phyloP scores from a whole-genome alignment of 2,797 vertebrate genomes.

The Melanotaenia maccullochi region DNA sequence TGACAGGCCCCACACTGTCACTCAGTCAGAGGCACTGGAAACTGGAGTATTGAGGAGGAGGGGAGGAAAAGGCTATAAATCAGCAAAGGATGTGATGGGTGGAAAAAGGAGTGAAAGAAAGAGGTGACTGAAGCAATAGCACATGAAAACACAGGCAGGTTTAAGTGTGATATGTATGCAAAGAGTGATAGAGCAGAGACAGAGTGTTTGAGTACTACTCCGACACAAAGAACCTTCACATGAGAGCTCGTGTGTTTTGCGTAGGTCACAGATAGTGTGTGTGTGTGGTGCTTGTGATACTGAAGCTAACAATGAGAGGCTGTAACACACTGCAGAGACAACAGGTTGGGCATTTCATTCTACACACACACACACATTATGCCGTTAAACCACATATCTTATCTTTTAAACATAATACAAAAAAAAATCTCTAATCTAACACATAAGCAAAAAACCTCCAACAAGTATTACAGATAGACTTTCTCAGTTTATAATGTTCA shows the following conservation, averaged over 20 bases:
- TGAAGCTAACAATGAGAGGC: constrained; percentile 1
- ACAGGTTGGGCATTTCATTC: not conserved
- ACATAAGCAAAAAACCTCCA: constrained; percentile 41
- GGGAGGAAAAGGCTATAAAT: constrained; percentile 31
- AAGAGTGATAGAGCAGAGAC: constrained; percentile 24
- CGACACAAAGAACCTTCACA: constrained; percentile 37
- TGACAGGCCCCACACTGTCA: constrained; percentile 70
- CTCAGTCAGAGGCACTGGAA: constrained; percentile 50
- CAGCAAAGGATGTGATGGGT: constrained; percentile 35
- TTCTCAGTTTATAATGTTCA: constrained; percentile 10
- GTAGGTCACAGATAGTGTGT: constrained; percentile 27
- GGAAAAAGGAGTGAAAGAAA: not conserved
- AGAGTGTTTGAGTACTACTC: constrained; percentile 14
- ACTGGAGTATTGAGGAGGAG: constrained; percentile 28
- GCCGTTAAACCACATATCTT: constrained; percentile 64
- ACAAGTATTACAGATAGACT: not conserved
- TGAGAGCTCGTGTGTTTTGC: constrained; percentile 29
- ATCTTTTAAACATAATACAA: constrained; percentile 20
- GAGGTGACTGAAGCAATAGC: constrained; percentile 25
- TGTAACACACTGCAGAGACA: not conserved
- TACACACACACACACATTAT: constrained; percentile 8
- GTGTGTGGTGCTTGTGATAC: constrained; percentile 17
- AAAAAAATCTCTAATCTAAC: constrained; percentile 34
- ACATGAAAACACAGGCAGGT: constrained; percentile 15
- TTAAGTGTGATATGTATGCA: constrained; percentile 19